Evolutionary conservation across 2,888 invertebrate genomes (phyloP), one percentile per base, ranked within the genome.

Genomic region (Drosophila prolongata): DNA sequence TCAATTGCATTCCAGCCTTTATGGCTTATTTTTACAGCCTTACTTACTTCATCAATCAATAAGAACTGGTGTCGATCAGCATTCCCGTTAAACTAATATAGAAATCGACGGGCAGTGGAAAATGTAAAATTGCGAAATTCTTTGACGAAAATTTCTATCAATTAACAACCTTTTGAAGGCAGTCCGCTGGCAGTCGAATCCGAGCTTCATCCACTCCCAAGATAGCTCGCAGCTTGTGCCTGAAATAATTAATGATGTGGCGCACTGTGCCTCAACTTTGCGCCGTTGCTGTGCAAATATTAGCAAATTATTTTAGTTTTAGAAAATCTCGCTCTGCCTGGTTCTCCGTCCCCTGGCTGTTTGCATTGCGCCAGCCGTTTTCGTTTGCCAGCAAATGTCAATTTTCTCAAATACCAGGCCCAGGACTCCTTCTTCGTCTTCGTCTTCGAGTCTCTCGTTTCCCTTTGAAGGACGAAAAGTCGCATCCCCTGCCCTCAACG

Each of bases 301-400:
- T 88, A 79, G 85, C 89, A 82, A 89, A 90, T 90, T 88, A 82
- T 83, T 89, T 82, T 85, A 85, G 87, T 83, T 87, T 87, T 78
- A 60, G 71, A 76, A 74, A 81, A 87, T 81, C 79, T 77, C 43
- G 67, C 59, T 43, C 30, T 30, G 30, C 30, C 30, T 30, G 30
- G 30, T 9, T 30, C 30, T 30, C 30, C 30, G 30, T 38, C 47
- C 9, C 44, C 35, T 40, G 42, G 50, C 49, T 84, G 84, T 84
- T 80, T 84, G 68, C 78, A 75, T 69, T 62, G 62, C 68, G 62
- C 52, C 64, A 46, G 69, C 67, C 73, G 65, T 42, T 34, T 44
- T 10, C 19, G 49, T 46, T 49, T 35, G 67, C 60, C 67, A 71
- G 64, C 30, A 58, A 60, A 66, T 74, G 74, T 67, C 78, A 70